Conservation (phyloP, 64 coral and sea anemone species). For the Exaiptasia diaphana region DNA sequence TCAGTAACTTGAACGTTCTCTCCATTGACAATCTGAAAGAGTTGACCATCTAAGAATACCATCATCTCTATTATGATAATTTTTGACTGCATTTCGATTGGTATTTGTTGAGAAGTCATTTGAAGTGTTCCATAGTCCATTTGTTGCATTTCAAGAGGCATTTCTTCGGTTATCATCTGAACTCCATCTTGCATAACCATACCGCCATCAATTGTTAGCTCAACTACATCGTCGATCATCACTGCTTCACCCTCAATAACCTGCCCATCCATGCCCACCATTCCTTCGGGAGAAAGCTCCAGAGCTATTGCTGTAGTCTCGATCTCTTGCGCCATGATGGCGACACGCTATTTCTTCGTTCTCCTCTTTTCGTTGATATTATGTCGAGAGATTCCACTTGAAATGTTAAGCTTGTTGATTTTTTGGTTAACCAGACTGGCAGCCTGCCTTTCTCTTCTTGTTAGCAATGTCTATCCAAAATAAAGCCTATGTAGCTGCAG, state of each 20-base stretch:
- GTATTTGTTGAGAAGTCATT: slow-evolving; percentile 11
- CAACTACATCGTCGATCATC: neutral
- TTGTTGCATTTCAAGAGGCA: slow-evolving; percentile 19
- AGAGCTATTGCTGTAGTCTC: neutral
- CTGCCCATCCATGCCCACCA: neutral
- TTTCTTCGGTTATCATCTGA: slow-evolving; percentile 1
- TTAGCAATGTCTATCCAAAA: too few species aligned
- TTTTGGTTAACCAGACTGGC: slow-evolving; percentile 11
- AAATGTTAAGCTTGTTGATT: neutral
- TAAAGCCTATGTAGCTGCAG: too few species aligned
- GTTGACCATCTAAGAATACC: neutral
- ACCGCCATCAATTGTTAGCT: neutral
- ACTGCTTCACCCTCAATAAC: neutral
- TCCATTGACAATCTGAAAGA: neutral
- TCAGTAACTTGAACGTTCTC: neutral
- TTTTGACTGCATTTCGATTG: slow-evolving; percentile 24
- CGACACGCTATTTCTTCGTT: neutral
- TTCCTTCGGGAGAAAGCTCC: neutral
- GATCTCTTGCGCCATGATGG: neutral
- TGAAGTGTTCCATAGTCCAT: neutral
- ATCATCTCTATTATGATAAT: neutral
- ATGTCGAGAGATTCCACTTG: too few species aligned
- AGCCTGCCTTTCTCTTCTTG: neutral
- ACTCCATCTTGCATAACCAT: neutral
- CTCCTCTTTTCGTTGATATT: neutral